Base-by-base conservation (phyloP, 2,888 invertebrate species). In the Drosophila paranaensis region DNA sequence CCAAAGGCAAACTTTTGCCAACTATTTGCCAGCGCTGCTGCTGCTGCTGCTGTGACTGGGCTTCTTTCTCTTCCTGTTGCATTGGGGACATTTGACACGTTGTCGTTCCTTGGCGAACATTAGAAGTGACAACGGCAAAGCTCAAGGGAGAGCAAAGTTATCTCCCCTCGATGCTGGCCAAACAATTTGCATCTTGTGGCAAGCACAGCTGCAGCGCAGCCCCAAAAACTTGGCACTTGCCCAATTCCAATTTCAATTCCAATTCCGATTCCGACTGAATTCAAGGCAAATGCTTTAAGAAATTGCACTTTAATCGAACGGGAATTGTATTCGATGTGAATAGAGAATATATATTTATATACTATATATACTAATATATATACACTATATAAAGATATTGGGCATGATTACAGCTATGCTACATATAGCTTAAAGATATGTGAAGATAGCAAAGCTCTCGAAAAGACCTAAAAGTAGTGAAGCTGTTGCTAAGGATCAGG, bases 61-160 rank as follows among this genome's bases (percentile, higher is more conserved):
- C 16, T n/a, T 16, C 16, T 4, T 16, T 25, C 11, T 50, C 14
- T 2, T 4, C n/a, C 13, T 50, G 13, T 40, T 30, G 50, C 51
- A 61, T 66, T 56, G 63, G 51, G 57, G 27, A 53, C 79, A 65
- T 71, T 68, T 83, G 77, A 78, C 78, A 78, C 78, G 74, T 78
- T 78, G 65, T 60, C 61, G 51, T 61, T 58, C 74, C 62, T 70
- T 51, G n/a, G 68, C 55, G 27, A 66, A 79, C 74, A 63, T 65
- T 74, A 43, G 61, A 48, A 73, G 53, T 37, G 40, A 40, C 79
- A 71, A 61, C 57, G n/a, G 39, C 51, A 46, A 43, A 16, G n/a
- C 55, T 55, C 16, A 40, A 9, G 39, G 25, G 39, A 13, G 33
- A 16, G 20, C 20, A 20, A 20, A 35, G 14, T 42, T 27, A 2